Percentiles rank a stretch among this genome's conserved stretches.
phyloP scores from a whole-genome alignment of 2,888 invertebrate species.

The Argyra leucocephala region DNA sequence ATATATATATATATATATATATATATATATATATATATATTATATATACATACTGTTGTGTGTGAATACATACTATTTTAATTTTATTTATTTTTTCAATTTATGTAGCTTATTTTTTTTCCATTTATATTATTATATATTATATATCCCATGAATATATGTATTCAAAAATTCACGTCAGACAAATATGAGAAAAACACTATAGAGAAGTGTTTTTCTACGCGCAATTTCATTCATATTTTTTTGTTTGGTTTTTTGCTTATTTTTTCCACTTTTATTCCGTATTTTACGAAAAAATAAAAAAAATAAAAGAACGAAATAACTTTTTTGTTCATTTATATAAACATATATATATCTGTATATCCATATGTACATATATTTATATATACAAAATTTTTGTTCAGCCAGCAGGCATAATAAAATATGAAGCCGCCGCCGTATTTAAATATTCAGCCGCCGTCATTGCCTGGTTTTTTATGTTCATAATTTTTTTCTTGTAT shows the following conservation, averaged over 20 bases:
- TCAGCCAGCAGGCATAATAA: neutral
- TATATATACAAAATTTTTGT: neutral
- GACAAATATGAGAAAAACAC: neutral
- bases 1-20: too few species aligned
- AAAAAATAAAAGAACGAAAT: neutral
- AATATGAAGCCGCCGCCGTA: neutral
- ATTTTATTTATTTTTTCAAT: conserved; percentile 2
- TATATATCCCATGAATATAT: neutral
- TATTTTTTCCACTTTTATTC: neutral
- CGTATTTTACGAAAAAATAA: neutral
- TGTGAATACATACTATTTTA: too few species aligned
- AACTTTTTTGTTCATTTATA: neutral
- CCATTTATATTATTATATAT: too few species aligned
- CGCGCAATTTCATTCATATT: conserved; percentile 4
- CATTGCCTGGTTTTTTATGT: neutral
- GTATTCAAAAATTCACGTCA: neutral
- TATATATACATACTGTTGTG: too few species aligned
- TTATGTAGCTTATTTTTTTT: neutral
- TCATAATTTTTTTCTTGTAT: neutral
- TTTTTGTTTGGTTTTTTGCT: neutral
- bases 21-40: too few species aligned
- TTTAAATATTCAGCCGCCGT: neutral
- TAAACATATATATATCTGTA: neutral
- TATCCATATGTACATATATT: neutral
- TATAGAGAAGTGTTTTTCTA: neutral